Evolutionary conservation across 2,797 vertebrate genomes (phyloP).

Genomic region (Chaetodon trifasciatus): DNA sequence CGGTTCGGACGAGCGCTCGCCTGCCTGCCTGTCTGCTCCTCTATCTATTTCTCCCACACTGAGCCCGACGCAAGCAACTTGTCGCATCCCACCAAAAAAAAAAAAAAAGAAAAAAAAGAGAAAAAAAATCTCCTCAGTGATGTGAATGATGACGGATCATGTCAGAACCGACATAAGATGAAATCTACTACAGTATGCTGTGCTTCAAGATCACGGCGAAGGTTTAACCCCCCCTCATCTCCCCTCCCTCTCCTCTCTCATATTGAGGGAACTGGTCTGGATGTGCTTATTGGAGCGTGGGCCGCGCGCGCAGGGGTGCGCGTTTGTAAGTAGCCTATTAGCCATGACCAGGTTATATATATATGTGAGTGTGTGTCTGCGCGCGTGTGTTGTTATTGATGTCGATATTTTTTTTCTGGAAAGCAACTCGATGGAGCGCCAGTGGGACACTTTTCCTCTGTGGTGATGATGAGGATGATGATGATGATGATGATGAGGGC

Average conservation of each 20-base stretch:
- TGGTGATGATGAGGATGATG: conserved; percentile 48
- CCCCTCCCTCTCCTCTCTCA: conserved; percentile 21
- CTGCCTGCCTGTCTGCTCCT: conserved; percentile 70
- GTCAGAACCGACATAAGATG: conserved; percentile 49
- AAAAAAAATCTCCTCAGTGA: conserved; percentile 41
- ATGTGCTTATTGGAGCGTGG: conserved; percentile 81
- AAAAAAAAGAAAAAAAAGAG: background rate
- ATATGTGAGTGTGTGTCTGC: background rate
- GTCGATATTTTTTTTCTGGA: conserved; percentile 27
- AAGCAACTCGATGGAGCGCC: conserved; percentile 59
- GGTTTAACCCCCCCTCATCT: conserved; percentile 1
- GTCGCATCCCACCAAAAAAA: conserved; percentile 73
- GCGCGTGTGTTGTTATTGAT: conserved; percentile 34
- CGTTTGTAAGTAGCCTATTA: conserved; percentile 66
- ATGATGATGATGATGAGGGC: conserved; percentile 56
- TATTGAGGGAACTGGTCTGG: conserved; percentile 63
- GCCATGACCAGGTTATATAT: conserved; percentile 61
- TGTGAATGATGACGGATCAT: conserved; percentile 48
- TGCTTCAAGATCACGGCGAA: conserved; percentile 36
- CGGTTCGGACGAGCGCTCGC: conserved; percentile 64
- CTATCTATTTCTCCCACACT: conserved; percentile 67
- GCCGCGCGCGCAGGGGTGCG: conserved; percentile 48
- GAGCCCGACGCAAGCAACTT: conserved; percentile 79
- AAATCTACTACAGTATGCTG: conserved; percentile 31
- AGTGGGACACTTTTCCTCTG: conserved; percentile 62